Conservation (phyloP, 2,888 invertebrate genomes). For the Euproctis similis region DNA sequence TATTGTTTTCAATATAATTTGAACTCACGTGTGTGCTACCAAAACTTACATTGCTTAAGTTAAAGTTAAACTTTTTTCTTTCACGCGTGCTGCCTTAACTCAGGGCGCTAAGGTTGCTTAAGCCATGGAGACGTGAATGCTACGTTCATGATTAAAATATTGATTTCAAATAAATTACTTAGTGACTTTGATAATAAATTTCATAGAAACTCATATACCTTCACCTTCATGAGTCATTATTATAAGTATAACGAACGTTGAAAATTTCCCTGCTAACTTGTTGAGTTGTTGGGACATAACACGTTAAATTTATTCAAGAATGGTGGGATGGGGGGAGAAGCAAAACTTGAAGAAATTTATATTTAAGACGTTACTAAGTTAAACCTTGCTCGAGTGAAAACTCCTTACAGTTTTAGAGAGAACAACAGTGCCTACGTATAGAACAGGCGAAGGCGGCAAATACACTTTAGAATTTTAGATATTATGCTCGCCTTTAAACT, state of each 20-base stretch:
- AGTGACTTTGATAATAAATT: slow-evolving; percentile 10
- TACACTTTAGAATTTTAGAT: slow-evolving; percentile 69
- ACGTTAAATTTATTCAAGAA: slow-evolving; percentile 59
- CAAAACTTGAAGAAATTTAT: slow-evolving; percentile 68
- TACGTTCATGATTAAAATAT: too few species aligned
- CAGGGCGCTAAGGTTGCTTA: too few species aligned
- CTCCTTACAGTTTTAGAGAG: slow-evolving; percentile 51
- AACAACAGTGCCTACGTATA: slow-evolving; percentile 43
- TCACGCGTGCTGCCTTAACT: too few species aligned
- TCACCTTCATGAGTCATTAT: slow-evolving; percentile 21
- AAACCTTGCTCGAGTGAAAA: slow-evolving; percentile 53
- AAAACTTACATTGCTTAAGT: too few species aligned
- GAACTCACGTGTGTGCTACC: too few species aligned
- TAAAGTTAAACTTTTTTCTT: too few species aligned
- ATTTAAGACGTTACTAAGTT: slow-evolving; percentile 67
- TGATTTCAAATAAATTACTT: too few species aligned
- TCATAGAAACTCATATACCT: slow-evolving; percentile 14
- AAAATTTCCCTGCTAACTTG: slow-evolving; percentile 51
- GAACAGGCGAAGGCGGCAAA: slow-evolving; percentile 35
- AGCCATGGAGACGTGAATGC: too few species aligned
- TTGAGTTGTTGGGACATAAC: slow-evolving; percentile 54
- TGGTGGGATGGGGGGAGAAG: too few species aligned
- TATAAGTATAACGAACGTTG: slow-evolving; percentile 36
- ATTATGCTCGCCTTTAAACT: slow-evolving; percentile 59
- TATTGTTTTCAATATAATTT: too few species aligned